These are phyloP conservation scores for Nomada ferruginata DNA, from an alignment of 2,888 invertebrate species.

Conservation along the genomic window DNA sequence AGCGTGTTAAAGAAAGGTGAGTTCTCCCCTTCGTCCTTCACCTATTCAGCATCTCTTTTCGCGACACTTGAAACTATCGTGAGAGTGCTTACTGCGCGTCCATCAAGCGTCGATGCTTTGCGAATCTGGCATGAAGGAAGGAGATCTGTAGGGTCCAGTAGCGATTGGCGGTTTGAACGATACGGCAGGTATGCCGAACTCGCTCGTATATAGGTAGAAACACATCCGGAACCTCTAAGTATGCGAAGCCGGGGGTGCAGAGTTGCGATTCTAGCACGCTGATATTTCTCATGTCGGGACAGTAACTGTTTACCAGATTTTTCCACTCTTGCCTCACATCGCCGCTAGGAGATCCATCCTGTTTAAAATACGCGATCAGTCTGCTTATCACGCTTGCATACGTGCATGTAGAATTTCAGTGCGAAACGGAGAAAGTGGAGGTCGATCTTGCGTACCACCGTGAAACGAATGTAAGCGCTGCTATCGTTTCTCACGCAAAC, in stretches of 20 bases:
- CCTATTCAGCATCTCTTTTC: neutral
- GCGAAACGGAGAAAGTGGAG: too few relatives aligned
- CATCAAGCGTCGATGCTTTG: constrained; percentile 74
- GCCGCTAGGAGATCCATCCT: constrained; percentile 55
- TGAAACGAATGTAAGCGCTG: constrained; percentile 80
- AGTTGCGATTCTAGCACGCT: constrained; percentile 76
- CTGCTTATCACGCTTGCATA: too few relatives aligned
- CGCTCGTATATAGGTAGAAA: constrained; percentile 70
- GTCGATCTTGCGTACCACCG: constrained; percentile 23
- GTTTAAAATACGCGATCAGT: neutral
- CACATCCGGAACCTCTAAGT: constrained; percentile 82
- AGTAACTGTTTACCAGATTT: constrained; percentile 80
- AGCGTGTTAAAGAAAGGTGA: neutral
- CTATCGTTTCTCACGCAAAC: constrained; percentile 84
- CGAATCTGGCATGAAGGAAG: constrained; percentile 71
- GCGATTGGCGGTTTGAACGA: constrained; percentile 64
- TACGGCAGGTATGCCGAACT: constrained; percentile 65
- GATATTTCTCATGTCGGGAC: constrained; percentile 79
- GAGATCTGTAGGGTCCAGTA: constrained; percentile 67
- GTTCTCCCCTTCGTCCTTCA: too few relatives aligned
- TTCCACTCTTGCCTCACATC: constrained; percentile 76
- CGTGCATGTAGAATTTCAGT: too few relatives aligned
- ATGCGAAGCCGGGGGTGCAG: constrained; percentile 80
- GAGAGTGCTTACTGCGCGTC: constrained; percentile 74
- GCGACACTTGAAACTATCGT: neutral